Base-by-base conservation (phyloP, 2,113 vertebrate genomes). In the Manacus vitellinus region DNA sequence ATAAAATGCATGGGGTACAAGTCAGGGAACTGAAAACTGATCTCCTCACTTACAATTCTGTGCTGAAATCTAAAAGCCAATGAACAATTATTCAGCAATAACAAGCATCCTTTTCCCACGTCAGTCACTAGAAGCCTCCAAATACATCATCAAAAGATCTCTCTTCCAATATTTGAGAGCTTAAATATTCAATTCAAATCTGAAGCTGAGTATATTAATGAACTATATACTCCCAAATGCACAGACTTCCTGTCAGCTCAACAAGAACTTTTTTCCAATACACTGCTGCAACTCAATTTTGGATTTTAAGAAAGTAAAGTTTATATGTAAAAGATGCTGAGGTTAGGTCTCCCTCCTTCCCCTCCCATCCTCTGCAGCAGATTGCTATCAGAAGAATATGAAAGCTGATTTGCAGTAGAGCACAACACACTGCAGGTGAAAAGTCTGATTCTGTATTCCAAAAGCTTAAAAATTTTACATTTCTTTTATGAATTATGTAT, bases 401-500 rank as follows among this genome's bases (percentile, higher is more conserved):
- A 93, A 97, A 91, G 59, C 46, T 67, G 58, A 91, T 92, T 92
- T 95, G 91, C 81, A 90, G 65, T 58, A 92, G 39, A 89, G 63
- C 52, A 70, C 43, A 94, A 87, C 52, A 80, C 46, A 51, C 58
- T 93, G 79, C 88, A 94, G 67, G 75, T 92, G 71, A 85, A 97
- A 96, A 70, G 30, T 44, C 94, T 85, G 62, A 83, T 92, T 96
- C 35, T 90, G 37, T 92, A 95, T 96, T 96, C 88, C 65, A 89
- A 74, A 95, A 77, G 75, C 79, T 96, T 94, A 43, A 88, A 88
- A 94, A 75, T 71, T 91, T 91, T 44, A 80, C 54, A 94, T 85
- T 96, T 92, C 82, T 31, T 88, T 95, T 92, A 98, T 97, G 95
- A 98, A 98, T 98, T 98, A 97, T 97, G 88, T 70, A 98, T 98